Conservation (phyloP, 2,113 vertebrate genomes). For the Festucalex cinctus region DNA sequence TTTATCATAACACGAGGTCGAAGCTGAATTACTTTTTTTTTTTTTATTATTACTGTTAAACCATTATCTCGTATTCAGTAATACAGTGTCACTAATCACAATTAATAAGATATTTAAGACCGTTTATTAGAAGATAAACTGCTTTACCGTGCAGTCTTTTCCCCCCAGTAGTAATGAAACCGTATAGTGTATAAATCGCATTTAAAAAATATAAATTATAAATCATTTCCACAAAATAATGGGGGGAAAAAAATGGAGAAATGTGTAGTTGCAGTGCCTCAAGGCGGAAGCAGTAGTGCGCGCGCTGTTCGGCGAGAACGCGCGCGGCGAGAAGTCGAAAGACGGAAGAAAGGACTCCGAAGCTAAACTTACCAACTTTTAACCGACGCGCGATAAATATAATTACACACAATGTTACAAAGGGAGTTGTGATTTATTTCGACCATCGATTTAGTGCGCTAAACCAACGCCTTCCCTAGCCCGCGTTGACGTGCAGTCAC, state of each 20-base stretch:
- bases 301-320: conserved; percentile 32
- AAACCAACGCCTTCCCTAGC: conserved; percentile 4
- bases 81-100: neutral
- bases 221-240: neutral
- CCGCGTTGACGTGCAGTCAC: conserved; percentile 4
- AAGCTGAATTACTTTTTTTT: neutral
- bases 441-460: neutral
- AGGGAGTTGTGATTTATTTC: neutral
- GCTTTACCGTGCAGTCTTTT: neutral
- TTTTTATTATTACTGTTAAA: neutral
- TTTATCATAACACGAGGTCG: neutral
- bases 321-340: conserved; percentile 50
- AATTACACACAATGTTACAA: conserved; percentile 17
- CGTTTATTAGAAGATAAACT: neutral
- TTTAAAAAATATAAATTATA: neutral
- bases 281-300: conserved; percentile 18
- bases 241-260: neutral
- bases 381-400: conserved; percentile 6
- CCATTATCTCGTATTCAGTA: neutral
- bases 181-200: neutral
- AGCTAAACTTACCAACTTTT: conserved; percentile 55
- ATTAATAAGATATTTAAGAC: neutral
- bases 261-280: conserved; percentile 26
- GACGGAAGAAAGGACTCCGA: conserved; percentile 51
- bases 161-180: neutral